Evolutionary conservation across 2,888 invertebrate species (phyloP).

Genomic region (Macropis europaea): DNA sequence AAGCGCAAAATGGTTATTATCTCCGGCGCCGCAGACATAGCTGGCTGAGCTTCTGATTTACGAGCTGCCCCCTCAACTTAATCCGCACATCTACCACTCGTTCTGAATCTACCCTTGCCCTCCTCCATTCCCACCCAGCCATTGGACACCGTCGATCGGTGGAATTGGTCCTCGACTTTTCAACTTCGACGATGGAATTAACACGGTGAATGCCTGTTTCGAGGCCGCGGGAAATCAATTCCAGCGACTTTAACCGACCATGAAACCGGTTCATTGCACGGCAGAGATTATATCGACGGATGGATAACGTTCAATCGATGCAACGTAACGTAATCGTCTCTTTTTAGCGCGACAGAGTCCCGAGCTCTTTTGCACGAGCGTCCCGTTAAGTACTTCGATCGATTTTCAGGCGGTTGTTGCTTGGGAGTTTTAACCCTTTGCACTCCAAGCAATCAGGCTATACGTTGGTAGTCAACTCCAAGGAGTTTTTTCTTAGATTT

Average conservation of each 20-base stretch:
- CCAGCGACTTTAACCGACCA: constrained; percentile 10
- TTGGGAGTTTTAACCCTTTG: no score
- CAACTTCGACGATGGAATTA: constrained; percentile 46
- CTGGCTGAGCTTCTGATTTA: constrained; percentile 74
- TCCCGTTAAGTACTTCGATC: no score
- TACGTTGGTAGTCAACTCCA: no score
- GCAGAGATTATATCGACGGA: background rate
- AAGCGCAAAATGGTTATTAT: constrained; percentile 76
- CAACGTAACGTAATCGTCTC: background rate
- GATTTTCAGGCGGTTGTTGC: no score
- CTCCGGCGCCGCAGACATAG: constrained; percentile 69
- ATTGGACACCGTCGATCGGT: constrained; percentile 28
- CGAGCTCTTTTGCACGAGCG: no score
- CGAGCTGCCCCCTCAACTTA: constrained; percentile 68
- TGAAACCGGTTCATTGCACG: constrained; percentile 26
- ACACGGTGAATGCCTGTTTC: constrained; percentile 45
- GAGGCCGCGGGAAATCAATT: constrained; percentile 21
- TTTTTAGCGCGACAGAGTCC: background rate
- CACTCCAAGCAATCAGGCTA: no score
- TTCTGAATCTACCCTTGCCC: no score
- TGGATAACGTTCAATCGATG: background rate
- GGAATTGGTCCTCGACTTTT: constrained; percentile 47
- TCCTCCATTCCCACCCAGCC: constrained; percentile 22
- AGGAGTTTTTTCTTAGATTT: no score
- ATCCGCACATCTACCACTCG: constrained; percentile 67